phyloP scores from a whole-genome alignment of 2,113 vertebrate species.

The Panurus biarmicus region DNA sequence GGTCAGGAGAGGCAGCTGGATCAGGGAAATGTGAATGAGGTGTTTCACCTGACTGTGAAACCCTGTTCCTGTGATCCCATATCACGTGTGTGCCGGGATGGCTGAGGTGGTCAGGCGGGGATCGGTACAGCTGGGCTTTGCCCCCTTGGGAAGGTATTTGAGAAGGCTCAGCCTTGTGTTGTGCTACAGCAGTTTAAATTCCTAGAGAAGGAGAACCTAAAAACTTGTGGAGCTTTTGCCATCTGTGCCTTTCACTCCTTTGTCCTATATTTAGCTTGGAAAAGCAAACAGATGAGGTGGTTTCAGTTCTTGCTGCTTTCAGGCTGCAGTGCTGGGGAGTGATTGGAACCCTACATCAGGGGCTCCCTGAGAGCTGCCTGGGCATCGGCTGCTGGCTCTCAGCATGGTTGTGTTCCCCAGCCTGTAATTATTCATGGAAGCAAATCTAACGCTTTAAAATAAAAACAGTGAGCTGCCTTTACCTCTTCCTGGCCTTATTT shows the following conservation, averaged over 20 bases:
- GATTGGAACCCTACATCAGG: not conserved
- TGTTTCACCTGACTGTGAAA: not conserved
- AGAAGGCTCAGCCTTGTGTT: not conserved
- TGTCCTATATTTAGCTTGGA: constrained; percentile 18
- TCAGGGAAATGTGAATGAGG: not conserved
- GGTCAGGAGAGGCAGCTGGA: not conserved
- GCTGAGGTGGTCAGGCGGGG: not conserved
- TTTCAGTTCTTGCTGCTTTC: not conserved
- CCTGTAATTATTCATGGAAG: not conserved
- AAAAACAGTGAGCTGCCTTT: not conserved
- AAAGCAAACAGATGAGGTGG: not conserved
- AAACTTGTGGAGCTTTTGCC: not conserved
- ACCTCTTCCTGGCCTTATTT: not conserved
- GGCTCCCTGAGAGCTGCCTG: not conserved
- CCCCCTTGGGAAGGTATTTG: not conserved
- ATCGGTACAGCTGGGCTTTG: not conserved
- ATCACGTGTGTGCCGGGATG: not conserved
- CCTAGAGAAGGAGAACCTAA: constrained; percentile 5
- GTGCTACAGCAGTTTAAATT: constrained; percentile 13
- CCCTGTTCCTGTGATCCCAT: not conserved
- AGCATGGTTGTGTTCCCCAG: not conserved
- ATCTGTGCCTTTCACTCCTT: constrained; percentile 36
- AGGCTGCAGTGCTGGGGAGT: not conserved
- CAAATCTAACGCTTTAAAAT: not conserved
- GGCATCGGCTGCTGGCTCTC: not conserved